phyloP scores from a whole-genome alignment of 2,888 invertebrate species.

The Chymomyza procnemis region DNA sequence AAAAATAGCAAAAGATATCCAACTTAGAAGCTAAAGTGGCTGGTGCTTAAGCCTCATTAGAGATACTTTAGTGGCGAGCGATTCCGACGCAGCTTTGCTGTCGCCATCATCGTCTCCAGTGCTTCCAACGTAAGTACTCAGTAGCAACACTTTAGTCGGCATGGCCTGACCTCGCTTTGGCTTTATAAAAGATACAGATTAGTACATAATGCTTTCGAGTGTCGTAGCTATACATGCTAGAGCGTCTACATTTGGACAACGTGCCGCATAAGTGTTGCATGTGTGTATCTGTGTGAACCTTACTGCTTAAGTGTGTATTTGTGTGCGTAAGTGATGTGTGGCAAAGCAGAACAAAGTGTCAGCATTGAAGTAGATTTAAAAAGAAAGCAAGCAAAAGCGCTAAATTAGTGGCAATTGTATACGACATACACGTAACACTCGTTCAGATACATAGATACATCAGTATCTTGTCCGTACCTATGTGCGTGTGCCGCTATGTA shows the following conservation, averaged over 20 bases:
- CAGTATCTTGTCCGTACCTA: background rate
- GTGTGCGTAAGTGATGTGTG: background rate
- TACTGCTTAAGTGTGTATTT: background rate
- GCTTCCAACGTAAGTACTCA: background rate
- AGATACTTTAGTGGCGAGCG: slow-evolving; percentile 61
- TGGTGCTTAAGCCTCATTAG: slow-evolving; percentile 74
- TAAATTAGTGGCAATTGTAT: slow-evolving; percentile 72
- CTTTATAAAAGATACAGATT: slow-evolving; percentile 71
- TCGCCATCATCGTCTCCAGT: background rate
- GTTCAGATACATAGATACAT: background rate
- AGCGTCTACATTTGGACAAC: background rate
- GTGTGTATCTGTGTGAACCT: background rate
- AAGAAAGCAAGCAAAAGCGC: slow-evolving; percentile 45
- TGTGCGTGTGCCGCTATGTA: background rate
- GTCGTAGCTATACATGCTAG: slow-evolving; percentile 8
- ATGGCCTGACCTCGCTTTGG: slow-evolving; percentile 66
- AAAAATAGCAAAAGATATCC: background rate
- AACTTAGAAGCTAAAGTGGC: slow-evolving; percentile 50
- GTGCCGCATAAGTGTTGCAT: slow-evolving; percentile 16
- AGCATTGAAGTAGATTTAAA: slow-evolving; percentile 1
- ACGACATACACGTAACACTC: slow-evolving; percentile 55
- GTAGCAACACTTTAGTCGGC: background rate
- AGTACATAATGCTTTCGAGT: slow-evolving; percentile 62
- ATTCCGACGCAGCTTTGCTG: background rate
- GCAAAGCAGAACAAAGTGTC: background rate